Evolutionary conservation across 2,888 invertebrate genomes (phyloP), one percentile per base, ranked within the genome.

Genomic region (Psococerastis gibbosa): DNA sequence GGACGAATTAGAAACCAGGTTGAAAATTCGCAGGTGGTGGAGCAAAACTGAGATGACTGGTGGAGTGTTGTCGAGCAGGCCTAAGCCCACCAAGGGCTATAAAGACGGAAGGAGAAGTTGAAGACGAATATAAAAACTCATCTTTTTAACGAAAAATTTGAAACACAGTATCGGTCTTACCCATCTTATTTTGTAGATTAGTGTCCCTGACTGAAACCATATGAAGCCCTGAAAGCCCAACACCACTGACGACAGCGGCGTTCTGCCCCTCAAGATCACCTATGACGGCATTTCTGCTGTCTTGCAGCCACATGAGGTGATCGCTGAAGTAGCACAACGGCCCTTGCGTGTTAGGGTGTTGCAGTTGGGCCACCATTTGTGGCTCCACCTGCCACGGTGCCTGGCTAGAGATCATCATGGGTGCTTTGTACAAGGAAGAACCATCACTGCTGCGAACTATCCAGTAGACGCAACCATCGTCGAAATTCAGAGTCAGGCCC

Each of bases 281-380:
- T 8, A 88, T 74, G 2, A 82, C 74, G 0, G 82, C 77, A 44
- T 76, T 72, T 32, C 71, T 68, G 22, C 75, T 71, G 46, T 78
- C 77, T 54, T 79, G 77, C 2, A 88, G 67, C 91, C 89, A 92
- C 42, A 87, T 67, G 18, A 94, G 64, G 1, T 84, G 75, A 31
- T 78, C 76, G 49, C 84, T 78, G 58, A 82, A 82, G 63, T 83
- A 83, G 52, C 79, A 77, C 18, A 85, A 59, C 0, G 82, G 78
- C 4, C 83, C 81, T 52, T 75, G 69, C 43, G 78, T 71, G 41
- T 67, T 65, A 2, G 68, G 64, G 51, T 68, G 65, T 51, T 67
- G 66, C 15, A 69, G 55, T 42, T 60, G 60, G 1, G 66, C 61
- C 3, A 60, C 59, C 53, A 58, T 60, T 42, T 57, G 55, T 1